Percentiles rank a stretch among this genome's conserved stretches.
phyloP scores from a whole-genome alignment of 2,888 invertebrate genomes.

The Amphipyra berbera region DNA sequence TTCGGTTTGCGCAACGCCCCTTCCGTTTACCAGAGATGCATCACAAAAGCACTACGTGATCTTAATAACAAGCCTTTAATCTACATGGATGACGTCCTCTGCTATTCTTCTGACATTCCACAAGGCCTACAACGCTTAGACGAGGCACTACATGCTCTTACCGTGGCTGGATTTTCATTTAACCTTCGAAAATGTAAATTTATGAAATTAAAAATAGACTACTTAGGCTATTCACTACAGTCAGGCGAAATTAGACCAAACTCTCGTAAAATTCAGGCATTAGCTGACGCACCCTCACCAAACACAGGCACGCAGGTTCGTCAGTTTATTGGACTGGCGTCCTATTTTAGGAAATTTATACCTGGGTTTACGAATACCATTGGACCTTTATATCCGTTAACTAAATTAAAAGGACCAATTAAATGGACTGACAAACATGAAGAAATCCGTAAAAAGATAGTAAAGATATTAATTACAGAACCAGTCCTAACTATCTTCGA shows the following conservation, averaged over 20 bases:
- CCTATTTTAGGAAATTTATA: conserved; percentile 1
- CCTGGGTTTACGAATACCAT: conserved; percentile 34
- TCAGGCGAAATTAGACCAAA: not conserved
- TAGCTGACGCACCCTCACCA: not conserved
- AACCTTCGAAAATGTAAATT: conserved; percentile 43
- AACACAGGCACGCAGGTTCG: not conserved
- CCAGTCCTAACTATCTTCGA: conserved; percentile 17
- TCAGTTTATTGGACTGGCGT: not conserved
- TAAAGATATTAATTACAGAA: conserved; percentile 8
- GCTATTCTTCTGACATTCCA: not conserved
- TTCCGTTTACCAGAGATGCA: conserved; percentile 4
- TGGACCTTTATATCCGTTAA: conserved; percentile 46
- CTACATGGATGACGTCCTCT: conserved; percentile 10
- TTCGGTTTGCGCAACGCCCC: conserved; percentile 5
- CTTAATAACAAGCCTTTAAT: too few species aligned
- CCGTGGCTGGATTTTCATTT: conserved; percentile 39
- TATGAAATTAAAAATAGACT: conserved; percentile 28
- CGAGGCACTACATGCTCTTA: conserved; percentile 6
- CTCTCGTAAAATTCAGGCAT: not conserved
- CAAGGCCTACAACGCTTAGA: conserved; percentile 16
- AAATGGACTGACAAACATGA: conserved; percentile 47
- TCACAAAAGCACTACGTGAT: not conserved
- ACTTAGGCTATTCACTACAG: conserved; percentile 38
- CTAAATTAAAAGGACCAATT: conserved; percentile 37
- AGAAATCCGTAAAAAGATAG: conserved; percentile 19